Base-by-base conservation (phyloP, 64 coral and sea anemone genomes). In the Montipora sp. region DNA sequence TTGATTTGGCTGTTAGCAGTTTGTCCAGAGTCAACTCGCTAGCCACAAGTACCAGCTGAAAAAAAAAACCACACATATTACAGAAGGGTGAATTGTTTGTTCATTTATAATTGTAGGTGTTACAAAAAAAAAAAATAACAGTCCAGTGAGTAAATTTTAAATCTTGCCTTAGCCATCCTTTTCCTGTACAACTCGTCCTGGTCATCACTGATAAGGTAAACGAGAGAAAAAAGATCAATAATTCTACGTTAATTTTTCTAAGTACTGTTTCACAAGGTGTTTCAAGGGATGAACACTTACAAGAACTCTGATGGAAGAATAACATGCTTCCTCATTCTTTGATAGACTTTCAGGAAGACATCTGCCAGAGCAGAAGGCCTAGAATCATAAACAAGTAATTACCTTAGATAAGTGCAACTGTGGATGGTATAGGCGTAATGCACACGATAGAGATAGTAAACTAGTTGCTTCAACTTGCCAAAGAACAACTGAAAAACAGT, bases 311-410 rank as follows among this genome's bases (percentile, higher is more conserved):
- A 92, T 48, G 98, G 98, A 36, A 99, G 84, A 67, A 91, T 93
- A 57, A 96, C 77, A 70, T 99, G 98, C 36, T 96, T 96, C 16
- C 98, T 93, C 51, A 94, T 87, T 94, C 92, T 84, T 55, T 80
- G 77, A 71, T 99, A 99, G 59, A 92, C 86, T 63, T 99, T 99
- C 1, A 96, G 69, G 77, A 96, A 99, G 18, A 95, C 98, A 89
- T 99, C 98, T 59, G 95, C 94, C 73, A 99, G 84, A 65, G 89
- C 89, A 36, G 91, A 57, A 2, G 98, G 94, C 98, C 98, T 99
- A 46, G 59, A 65, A 85, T 21, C 47, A 81, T 36, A 36, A 36
- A 27, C 27, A 36, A 36, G 36, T 36, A 36, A 36, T 36, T 36
- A 36, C 36, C 36, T 36, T 36, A 36, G 36, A 0, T 36, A 36